Evolutionary conservation across 2,888 invertebrate genomes (phyloP), one percentile per base, ranked within the genome.

Genomic region (Scelioninae gen. 1): DNA sequence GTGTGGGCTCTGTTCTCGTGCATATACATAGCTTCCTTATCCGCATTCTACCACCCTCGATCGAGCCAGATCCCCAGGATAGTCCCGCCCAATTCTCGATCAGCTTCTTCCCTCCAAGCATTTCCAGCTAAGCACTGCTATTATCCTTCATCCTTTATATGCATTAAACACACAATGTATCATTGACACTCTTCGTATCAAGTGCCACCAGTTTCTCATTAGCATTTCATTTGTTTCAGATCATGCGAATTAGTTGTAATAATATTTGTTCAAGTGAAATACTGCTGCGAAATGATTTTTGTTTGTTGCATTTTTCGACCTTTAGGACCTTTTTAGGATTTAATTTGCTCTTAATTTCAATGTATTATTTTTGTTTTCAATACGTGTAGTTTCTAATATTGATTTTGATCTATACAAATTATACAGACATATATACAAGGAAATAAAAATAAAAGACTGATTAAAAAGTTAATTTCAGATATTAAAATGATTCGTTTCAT

Each of bases 11-110:
- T 40, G 43, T 69, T 66, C 58, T 11, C 80, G 51, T 68, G 72
- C 68, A 78, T 65, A 81, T 74, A 77, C 69, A 80, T 63, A 77
- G 78, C 71, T 81, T 81, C 78, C 84, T 81, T 84, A 84, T 81
- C 69, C 83, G 81, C 82, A 79, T 84, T 81, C 79, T 71, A 58
- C 85, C 82, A 77, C 85, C 86, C 85, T 86, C 84, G 85, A 86
- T 86, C 86, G 86, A 87, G 86, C 85, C 82, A 83, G 84, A 85
- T 85, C 83, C 79, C 71, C 72, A 80, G 85, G 82, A 75, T 78
- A 81, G 84, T 84, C 85, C 87, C 85, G 86, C 87, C 85, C 85
- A 84, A 83, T 84, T 82, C 69, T 83, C 86, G 85, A 86, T 86
- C 87, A 82, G 78, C 34, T 80, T 75, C 80, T 80, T 75, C 80